phyloP scores from a whole-genome alignment of 1,140 invertebrate species.

The Drosophila persimilis region DNA sequence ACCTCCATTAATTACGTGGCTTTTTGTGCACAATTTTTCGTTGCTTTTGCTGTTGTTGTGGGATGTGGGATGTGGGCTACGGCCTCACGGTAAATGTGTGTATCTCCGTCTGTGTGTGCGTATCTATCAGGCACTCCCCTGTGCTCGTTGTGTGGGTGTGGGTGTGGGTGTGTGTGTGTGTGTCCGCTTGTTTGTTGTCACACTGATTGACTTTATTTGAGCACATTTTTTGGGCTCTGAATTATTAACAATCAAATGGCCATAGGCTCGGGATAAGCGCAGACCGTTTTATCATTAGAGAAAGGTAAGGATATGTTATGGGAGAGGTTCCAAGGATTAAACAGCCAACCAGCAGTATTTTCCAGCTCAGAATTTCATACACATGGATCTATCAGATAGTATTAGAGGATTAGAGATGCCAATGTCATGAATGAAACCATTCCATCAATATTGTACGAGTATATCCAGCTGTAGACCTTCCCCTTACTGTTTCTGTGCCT shows the following conservation, averaged over 20 bases:
- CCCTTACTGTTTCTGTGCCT: no score
- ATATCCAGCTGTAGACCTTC: no score
- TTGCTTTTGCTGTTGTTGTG: constrained; percentile 37
- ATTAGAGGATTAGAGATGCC: no score
- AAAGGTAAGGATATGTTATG: no score
- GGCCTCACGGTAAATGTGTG: constrained; percentile 19
- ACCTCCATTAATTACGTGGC: constrained; percentile 82
- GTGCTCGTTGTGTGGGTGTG: not conserved
- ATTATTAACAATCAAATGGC: constrained; percentile 67
- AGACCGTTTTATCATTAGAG: no score
- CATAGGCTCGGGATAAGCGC: no score
- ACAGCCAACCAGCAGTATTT: no score
- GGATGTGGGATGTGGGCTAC: constrained; percentile 6
- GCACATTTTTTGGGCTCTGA: constrained; percentile 64
- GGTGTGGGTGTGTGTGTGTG: constrained; percentile 1
- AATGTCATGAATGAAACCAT: no score
- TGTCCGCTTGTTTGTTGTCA: constrained; percentile 69
- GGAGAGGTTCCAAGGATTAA: no score
- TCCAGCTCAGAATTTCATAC: no score
- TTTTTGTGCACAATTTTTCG: constrained; percentile 74
- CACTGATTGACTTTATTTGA: constrained; percentile 78
- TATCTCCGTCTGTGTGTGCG: constrained; percentile 20
- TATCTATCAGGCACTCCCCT: constrained; percentile 5
- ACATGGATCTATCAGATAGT: no score
- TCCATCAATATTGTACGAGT: no score